phyloP scores from a whole-genome alignment of 2,113 vertebrate genomes.

The Rhadina sibilatrix region DNA sequence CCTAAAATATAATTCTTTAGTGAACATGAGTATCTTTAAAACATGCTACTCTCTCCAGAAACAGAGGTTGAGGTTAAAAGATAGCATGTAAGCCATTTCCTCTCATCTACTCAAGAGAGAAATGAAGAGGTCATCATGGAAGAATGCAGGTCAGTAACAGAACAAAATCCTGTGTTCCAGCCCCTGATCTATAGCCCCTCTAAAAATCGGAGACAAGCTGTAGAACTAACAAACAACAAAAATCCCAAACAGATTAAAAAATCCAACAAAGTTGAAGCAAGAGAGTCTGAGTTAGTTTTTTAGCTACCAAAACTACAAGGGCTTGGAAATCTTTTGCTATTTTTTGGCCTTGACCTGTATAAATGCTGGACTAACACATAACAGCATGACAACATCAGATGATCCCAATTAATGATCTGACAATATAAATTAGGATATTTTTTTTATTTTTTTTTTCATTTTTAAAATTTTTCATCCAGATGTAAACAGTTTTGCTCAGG shows the following conservation, averaged over 20 bases:
- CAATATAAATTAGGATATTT: background rate
- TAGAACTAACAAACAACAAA: background rate
- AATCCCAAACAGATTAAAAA: background rate
- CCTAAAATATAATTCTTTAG: background rate
- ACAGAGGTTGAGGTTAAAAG: background rate
- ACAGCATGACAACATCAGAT: background rate
- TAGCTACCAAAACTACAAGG: background rate
- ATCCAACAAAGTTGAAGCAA: background rate
- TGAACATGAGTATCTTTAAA: background rate
- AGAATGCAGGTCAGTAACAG: background rate
- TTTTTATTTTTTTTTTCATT: rapidly evolving
- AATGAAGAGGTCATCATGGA: background rate
- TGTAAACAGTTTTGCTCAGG: background rate
- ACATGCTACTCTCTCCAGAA: background rate
- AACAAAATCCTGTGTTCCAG: background rate
- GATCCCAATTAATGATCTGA: background rate
- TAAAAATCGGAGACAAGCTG: background rate
- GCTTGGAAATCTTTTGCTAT: background rate
- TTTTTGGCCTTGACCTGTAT: background rate
- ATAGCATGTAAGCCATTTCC: background rate
- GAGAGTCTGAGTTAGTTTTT: background rate
- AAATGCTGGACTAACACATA: background rate
- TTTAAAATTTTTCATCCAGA: background rate
- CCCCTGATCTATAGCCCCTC: background rate
- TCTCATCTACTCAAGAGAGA: background rate